Conservation (phyloP, 2,113 vertebrate genomes). For the Solenodon paradoxus region DNA sequence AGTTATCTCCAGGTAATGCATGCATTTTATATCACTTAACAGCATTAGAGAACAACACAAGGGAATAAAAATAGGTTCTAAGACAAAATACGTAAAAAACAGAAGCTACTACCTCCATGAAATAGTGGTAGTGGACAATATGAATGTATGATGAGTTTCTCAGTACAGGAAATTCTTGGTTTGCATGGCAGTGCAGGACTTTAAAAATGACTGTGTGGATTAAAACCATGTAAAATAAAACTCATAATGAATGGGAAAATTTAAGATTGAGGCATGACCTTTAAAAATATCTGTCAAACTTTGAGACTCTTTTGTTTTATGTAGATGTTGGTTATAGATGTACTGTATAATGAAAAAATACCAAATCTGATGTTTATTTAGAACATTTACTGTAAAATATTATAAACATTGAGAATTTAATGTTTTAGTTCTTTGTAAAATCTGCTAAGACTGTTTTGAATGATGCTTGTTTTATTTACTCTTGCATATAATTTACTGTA, state of each 20-base stretch:
- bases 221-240: not conserved
- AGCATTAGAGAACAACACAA: not conserved
- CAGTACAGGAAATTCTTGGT: not conserved
- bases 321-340: not conserved
- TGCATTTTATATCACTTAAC: not conserved
- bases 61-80: not conserved
- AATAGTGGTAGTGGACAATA: not conserved
- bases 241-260: not conserved
- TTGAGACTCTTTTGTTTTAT: not conserved
- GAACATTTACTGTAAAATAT: not conserved
- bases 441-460: not conserved
- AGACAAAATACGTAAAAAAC: not conserved
- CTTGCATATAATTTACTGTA: not conserved
- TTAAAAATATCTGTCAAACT: not conserved
- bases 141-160: not conserved
- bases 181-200: not conserved
- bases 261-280: not conserved
- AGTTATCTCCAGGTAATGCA: not conserved
- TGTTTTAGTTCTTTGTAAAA: conserved; percentile 8
- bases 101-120: not conserved
- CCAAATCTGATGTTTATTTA: not conserved
- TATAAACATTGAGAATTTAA: not conserved
- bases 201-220: not conserved
- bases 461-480: not conserved
- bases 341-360: not conserved